Evolutionary conservation across 2,888 invertebrate species (phyloP), one percentile per base, ranked within the genome.

Genomic region (Melipona bicolor): DNA sequence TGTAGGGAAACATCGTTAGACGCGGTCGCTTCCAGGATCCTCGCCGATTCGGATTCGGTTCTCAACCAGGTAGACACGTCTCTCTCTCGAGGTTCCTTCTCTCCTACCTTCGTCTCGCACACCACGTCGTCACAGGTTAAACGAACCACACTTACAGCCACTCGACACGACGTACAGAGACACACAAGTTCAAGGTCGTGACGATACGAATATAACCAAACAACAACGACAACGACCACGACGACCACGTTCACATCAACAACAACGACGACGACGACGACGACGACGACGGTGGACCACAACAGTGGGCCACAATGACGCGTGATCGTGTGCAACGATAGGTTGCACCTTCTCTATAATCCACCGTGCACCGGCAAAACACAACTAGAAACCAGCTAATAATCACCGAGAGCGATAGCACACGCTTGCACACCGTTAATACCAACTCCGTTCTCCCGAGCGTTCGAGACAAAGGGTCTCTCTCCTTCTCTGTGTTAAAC

Each of bases 1-100:
- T 93, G 89, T 94, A 94, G 52, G 94, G 94, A 90, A 94, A 94
- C 94, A 94, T 94, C 27, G 61, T 89, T 56, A 67, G 32, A 61
- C 80, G 62, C 72, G 80, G 75, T 77, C 74, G 77, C 65, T 82
- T 86, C 83, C 89, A 87, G 88, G 82, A 76, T 85, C 79, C 72
- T 43, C 54, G 52, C 56, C 59, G 67, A 43, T 43, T 77, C 59
- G 75, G 43, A 43, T 50, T 74, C 69, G 67, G 64, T 32, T 61
- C 62, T 49, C 49, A 17, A n/a, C 62, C 62, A 43, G 21, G 62
- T 21, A 62, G n/a, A 59, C 5, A 43, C 43, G 43, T 32, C 69
- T 32, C 27, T 59, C 4, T 50, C 15, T 50, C n/a, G 56, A 3
- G 17, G 21, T 32, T 32, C 64, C 64, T 27, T 36, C 19, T 67